Conservation (phyloP, 2,888 invertebrate species). For the Zonitis immaculata region DNA sequence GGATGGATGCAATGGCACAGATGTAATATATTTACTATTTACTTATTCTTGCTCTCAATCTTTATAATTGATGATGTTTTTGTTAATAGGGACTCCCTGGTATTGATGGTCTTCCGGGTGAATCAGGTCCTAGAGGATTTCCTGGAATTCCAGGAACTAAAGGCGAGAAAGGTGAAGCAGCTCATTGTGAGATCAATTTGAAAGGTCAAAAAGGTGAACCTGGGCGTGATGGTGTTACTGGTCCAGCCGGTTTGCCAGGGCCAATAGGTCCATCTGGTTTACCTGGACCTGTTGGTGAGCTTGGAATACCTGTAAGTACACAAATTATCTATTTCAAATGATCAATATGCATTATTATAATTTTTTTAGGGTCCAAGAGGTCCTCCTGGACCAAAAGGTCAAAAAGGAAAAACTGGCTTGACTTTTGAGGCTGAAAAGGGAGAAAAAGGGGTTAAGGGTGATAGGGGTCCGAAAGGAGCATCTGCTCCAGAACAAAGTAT, state of each 20-base stretch:
- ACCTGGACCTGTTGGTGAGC: constrained; percentile 58
- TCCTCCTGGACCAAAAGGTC: constrained; percentile 64
- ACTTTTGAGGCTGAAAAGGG: constrained; percentile 58
- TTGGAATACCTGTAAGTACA: constrained; percentile 55
- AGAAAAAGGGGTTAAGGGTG: constrained; percentile 63
- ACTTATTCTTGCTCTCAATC: too few species aligned
- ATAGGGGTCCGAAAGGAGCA: constrained; percentile 54
- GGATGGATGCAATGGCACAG: constrained; percentile 96
- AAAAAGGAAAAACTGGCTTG: constrained; percentile 59
- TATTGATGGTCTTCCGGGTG: constrained; percentile 62
- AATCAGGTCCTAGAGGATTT: constrained; percentile 70
- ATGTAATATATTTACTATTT: too few species aligned
- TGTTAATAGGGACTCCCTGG: constrained; percentile 75
- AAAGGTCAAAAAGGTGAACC: constrained; percentile 87
- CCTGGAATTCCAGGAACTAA: constrained; percentile 62
- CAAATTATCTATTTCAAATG: neutral
- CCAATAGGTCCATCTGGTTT: constrained; percentile 57
- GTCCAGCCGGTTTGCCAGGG: constrained; percentile 62
- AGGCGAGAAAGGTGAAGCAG: constrained; percentile 79
- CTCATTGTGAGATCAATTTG: constrained; percentile 62
- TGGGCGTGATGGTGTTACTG: constrained; percentile 68
- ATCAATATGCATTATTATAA: neutral
- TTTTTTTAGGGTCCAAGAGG: constrained; percentile 63
- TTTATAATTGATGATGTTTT: constrained; percentile 5
- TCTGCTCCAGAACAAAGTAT: constrained; percentile 42